Conservation (phyloP, 2,888 invertebrate species). For the Drepanosiphum platanoidis region DNA sequence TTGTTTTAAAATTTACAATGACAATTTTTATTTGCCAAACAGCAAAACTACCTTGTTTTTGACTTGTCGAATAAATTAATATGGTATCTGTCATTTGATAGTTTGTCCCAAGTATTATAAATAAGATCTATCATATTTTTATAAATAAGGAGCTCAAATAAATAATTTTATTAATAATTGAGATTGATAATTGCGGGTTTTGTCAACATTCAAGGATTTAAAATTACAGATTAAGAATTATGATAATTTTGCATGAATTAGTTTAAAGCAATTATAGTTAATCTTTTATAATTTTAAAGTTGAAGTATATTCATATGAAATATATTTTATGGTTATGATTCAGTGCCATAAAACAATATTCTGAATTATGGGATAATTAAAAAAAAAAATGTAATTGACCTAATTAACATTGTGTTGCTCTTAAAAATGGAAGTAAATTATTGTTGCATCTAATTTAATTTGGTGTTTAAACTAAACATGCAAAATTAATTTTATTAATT, state of each 20-base stretch:
- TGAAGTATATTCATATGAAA: neutral
- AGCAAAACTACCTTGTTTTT: too few species aligned
- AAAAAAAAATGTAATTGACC: too few species aligned
- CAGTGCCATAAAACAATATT: too few species aligned
- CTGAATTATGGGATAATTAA: too few species aligned
- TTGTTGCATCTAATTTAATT: too few species aligned
- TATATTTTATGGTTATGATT: neutral
- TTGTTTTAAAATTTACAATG: too few species aligned
- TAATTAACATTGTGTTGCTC: too few species aligned
- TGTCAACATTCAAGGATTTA: neutral
- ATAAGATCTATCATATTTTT: neutral
- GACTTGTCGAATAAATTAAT: neutral
- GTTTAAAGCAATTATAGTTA: neutral
- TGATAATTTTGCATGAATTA: neutral
- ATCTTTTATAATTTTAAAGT: neutral
- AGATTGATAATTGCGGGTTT: neutral
- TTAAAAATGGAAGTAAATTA: too few species aligned
- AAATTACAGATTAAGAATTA: neutral
- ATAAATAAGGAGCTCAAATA: neutral
- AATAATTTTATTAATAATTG: neutral
- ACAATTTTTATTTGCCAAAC: too few species aligned
- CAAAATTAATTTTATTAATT: too few species aligned
- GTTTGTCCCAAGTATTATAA: neutral
- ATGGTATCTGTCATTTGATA: neutral
- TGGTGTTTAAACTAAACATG: too few species aligned